These are phyloP conservation scores for Rostratula benghalensis DNA, from an alignment of 2,113 vertebrate species.

Conservation along the genomic window DNA sequence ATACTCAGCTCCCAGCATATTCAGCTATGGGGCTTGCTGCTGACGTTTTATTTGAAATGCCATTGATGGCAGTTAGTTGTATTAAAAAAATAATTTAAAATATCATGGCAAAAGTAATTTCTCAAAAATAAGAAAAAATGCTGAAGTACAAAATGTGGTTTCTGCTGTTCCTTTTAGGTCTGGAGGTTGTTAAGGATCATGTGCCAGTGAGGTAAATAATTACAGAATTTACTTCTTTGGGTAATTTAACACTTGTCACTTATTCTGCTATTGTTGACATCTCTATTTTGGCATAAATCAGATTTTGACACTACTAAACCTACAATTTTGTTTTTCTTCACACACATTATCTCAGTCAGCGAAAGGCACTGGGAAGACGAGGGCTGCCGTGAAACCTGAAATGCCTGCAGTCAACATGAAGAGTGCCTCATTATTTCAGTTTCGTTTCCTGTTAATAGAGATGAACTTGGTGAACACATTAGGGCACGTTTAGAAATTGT, in stretches of 20 bases:
- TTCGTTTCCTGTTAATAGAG: conserved; percentile 63
- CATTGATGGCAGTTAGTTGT: conserved; percentile 36
- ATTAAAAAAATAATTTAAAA: neutral
- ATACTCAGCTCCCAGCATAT: conserved; percentile 60
- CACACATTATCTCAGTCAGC: conserved; percentile 71
- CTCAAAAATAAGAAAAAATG: conserved; percentile 51
- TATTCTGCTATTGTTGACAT: conserved; percentile 75
- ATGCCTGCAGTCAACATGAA: conserved; percentile 67
- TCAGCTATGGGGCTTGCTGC: conserved; percentile 35
- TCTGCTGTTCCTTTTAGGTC: conserved; percentile 56
- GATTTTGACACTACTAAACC: conserved; percentile 79
- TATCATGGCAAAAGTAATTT: conserved; percentile 26
- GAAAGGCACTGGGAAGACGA: conserved; percentile 60
- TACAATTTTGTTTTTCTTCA: conserved; percentile 77
- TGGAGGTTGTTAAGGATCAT: conserved; percentile 47
- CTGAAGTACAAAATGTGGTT: conserved; percentile 41
- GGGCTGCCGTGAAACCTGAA: conserved; percentile 71
- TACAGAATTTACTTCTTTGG: conserved; percentile 74
- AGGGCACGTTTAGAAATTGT: conserved; percentile 61
- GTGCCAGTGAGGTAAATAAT: conserved; percentile 72
- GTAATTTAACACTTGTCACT: conserved; percentile 78
- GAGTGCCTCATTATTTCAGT: conserved; percentile 57
- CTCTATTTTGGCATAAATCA: conserved; percentile 79
- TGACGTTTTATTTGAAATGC: conserved; percentile 61
- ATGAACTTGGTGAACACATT: conserved; percentile 57